Evolutionary conservation across 2,797 vertebrate genomes (phyloP).

Genomic region (Hoplostethus mediterraneus): DNA sequence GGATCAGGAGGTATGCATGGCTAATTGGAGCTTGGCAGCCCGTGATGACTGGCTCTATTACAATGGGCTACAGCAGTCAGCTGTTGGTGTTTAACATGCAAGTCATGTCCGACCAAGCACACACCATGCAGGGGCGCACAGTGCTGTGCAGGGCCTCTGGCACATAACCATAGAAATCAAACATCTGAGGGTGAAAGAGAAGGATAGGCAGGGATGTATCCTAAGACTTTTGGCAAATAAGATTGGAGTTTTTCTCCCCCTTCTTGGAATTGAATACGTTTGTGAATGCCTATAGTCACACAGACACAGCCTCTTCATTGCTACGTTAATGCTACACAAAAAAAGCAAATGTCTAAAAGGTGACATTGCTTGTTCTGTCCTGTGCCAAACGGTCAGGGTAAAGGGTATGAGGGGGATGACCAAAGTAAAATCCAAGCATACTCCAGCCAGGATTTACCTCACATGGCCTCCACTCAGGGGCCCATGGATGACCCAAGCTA

Average conservation of each 20-base stretch:
- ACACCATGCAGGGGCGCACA: conserved; percentile 60
- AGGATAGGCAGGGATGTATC: background rate
- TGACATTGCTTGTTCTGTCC: conserved; percentile 2
- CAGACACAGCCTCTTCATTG: background rate
- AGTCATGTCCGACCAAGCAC: conserved; percentile 66
- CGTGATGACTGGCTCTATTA: conserved; percentile 72
- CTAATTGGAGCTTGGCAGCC: conserved; percentile 79
- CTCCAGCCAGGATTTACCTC: background rate
- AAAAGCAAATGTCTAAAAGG: background rate
- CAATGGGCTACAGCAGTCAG: conserved; percentile 73
- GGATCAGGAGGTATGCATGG: conserved; percentile 68
- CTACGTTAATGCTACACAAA: background rate
- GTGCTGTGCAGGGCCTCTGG: conserved; percentile 27
- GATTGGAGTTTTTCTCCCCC: background rate
- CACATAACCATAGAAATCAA: conserved; percentile 21
- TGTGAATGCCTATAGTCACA: background rate
- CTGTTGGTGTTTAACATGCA: conserved; percentile 80
- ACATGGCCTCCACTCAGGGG: too few species aligned
- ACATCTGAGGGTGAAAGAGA: conserved; percentile 3
- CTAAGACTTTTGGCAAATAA: background rate
- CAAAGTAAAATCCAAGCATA: conserved; percentile 22
- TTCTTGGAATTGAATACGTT: background rate
- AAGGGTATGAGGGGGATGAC: conserved; percentile 5
- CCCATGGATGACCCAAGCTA: too few species aligned
- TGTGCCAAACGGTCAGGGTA: conserved; percentile 24